Conservation (phyloP, 2,797 vertebrate species). For the Halcyon badia region DNA sequence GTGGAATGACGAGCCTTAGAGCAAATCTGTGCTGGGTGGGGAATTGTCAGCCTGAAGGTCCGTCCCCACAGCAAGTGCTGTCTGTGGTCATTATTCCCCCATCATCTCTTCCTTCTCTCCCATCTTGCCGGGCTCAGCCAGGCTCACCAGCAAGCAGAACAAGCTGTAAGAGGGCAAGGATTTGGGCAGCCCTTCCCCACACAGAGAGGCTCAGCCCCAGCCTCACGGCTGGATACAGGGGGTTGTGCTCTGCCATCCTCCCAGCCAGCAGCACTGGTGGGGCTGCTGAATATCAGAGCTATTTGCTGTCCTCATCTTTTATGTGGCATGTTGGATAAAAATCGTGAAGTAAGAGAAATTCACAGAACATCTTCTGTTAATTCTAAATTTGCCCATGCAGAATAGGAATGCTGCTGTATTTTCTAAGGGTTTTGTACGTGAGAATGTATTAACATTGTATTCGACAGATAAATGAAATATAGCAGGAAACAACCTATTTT, state of each 20-base stretch:
- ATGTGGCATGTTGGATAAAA: neutral
- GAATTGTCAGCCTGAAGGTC: neutral
- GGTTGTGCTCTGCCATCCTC: neutral
- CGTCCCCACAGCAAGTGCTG: neutral
- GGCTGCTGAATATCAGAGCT: neutral
- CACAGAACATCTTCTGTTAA: neutral
- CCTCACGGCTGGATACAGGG: rapidly evolving
- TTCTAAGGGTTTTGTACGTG: neutral
- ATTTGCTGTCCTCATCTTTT: neutral
- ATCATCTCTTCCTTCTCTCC: neutral
- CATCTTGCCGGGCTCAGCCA: neutral
- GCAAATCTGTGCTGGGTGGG: neutral
- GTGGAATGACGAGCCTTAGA: neutral
- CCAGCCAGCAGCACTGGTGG: neutral
- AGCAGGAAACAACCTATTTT: constrained; percentile 11
- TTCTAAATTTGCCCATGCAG: neutral
- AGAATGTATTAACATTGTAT: neutral
- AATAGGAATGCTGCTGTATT: neutral
- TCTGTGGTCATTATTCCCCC: neutral
- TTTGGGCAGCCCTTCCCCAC: neutral
- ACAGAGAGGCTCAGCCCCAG: neutral
- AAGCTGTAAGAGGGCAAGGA: neutral
- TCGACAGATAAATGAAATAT: neutral
- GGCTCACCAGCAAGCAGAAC: neutral
- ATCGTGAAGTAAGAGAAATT: neutral